phyloP scores from a whole-genome alignment of 2,113 vertebrate genomes.

The Lutjanus erythropterus region DNA sequence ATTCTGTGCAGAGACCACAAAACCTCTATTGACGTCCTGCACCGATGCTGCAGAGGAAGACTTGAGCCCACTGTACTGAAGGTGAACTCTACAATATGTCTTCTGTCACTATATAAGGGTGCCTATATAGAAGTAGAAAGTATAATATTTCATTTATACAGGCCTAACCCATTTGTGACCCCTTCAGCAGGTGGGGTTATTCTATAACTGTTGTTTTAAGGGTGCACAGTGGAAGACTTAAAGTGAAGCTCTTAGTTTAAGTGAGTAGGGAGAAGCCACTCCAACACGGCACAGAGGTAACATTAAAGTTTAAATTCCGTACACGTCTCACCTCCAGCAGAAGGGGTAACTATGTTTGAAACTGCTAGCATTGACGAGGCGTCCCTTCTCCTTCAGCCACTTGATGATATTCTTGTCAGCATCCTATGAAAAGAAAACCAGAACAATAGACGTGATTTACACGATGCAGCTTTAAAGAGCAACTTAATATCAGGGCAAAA shows the following conservation, averaged over 20 bases:
- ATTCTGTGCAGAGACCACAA: conserved; percentile 56
- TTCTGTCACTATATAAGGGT: not conserved
- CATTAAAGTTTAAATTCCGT: not conserved
- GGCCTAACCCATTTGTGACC: conserved; percentile 3
- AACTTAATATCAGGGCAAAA: not conserved
- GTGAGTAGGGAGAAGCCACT: not conserved
- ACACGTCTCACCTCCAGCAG: conserved; percentile 94
- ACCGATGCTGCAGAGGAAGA: conserved; percentile 14
- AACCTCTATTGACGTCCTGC: conserved; percentile 20
- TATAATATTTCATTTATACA: conserved; percentile 3
- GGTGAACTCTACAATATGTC: not conserved
- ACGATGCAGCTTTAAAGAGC: not conserved
- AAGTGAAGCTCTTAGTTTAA: conserved; percentile 8
- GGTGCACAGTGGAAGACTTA: not conserved
- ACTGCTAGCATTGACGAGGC: conserved; percentile 87
- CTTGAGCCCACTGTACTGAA: not conserved
- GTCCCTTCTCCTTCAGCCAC: conserved; percentile 91
- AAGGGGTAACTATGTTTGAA: conserved; percentile 97
- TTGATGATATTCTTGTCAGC: conserved; percentile 96
- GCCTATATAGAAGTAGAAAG: not conserved
- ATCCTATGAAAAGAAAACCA: conserved; percentile 84
- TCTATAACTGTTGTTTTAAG: not conserved
- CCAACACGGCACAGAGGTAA: not conserved
- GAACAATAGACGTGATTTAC: not conserved
- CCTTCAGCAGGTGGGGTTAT: not conserved